Evolutionary conservation across 1,140 invertebrate species (phyloP), one percentile per base, ranked within the genome.

Genomic region (Orius laevigatus): DNA sequence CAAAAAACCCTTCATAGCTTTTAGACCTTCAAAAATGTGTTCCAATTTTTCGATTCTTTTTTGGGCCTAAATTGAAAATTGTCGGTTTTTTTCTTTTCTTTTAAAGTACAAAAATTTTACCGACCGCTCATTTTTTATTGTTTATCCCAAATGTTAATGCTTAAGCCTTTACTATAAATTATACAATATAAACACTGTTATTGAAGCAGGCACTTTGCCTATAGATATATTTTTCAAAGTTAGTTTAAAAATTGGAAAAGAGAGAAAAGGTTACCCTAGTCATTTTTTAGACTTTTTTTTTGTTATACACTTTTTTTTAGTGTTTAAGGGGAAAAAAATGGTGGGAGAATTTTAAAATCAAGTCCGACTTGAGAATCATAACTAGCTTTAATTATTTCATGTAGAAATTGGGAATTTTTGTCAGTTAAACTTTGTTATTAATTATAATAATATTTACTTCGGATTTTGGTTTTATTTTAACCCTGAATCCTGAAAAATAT

Each of bases 181-280:
- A 19, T 50, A 32, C 33, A n/a, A 50, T 40, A 50, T 25, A 25
- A 25, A 25, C 25, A 25, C 34, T 50, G 48, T 50, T 50, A 50
- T 45, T 50, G 16, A 12, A 41, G 48, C 48, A 50, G 39, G 41
- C 48, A 47, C 48, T 50, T 49, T 44, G 48, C 48, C 48, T 44
- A 50, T 50, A 50, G 48, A 50, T 50, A 18, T 50, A 50, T 50
- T 50, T 50, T 50, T 50, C 48, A 50, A 50, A 50, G 41, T 50
- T 50, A 50, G 48, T 50, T 50, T 25, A 25, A 25, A 25, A 25
- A 25, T 25, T 25, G 25, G 25, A 25, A 25, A 25, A 25, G 3
- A 25, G 8, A 25, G 8, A 31, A 12, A 49, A 50, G 25, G 18
- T 50, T 50, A 50, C 25, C 40, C 48, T 50, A 50, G 48, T 50